Conservation (phyloP, 2,113 vertebrate species). For the Illadopsis cleaveri region DNA sequence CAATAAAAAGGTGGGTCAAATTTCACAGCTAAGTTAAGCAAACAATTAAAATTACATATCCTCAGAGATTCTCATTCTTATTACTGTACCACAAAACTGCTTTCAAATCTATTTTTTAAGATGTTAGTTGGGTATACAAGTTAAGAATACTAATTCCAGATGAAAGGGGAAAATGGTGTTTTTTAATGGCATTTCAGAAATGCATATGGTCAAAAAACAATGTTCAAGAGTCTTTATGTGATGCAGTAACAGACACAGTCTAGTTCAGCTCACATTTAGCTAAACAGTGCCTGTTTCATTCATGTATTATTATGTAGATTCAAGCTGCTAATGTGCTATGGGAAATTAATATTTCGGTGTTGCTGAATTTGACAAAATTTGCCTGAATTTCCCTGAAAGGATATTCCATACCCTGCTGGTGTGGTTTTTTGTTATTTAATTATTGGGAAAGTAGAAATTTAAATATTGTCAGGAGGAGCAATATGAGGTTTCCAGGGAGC, state of each 20-base stretch:
- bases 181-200: neutral
- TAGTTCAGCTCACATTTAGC: neutral
- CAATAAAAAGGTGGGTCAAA: neutral
- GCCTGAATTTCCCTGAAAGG: neutral
- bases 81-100: neutral
- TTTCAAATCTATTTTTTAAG: neutral
- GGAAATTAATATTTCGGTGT: neutral
- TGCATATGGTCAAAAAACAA: neutral
- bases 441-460: neutral
- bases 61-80: neutral
- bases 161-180: neutral
- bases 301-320: neutral
- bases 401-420: neutral
- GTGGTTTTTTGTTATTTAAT: neutral
- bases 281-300: neutral
- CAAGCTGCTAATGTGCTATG: neutral
- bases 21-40: slow-evolving; percentile 7
- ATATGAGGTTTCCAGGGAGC: neutral
- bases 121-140: neutral
- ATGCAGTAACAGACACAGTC: neutral
- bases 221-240: neutral
- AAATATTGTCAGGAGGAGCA: neutral
- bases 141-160: neutral
- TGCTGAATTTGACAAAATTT: neutral
- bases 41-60: neutral